Evolutionary conservation across 2,113 vertebrate genomes (phyloP).

Genomic region (Tor tambroides): DNA sequence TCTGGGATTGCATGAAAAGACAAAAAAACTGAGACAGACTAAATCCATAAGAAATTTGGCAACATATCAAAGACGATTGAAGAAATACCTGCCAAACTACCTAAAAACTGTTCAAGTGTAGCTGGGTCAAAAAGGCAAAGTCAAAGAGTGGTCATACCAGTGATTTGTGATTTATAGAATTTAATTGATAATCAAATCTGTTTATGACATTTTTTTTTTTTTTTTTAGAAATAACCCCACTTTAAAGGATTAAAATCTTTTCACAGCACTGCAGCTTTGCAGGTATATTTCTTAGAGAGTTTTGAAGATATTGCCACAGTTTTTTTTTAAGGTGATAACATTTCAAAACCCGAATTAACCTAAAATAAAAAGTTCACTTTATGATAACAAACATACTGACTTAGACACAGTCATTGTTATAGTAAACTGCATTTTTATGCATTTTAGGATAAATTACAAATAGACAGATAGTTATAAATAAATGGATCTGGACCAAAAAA

Average conservation of each 20-base stretch:
- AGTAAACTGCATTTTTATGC: too few species aligned
- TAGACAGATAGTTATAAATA: too few species aligned
- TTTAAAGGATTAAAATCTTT: neutral
- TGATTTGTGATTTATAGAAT: neutral
- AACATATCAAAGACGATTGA: neutral
- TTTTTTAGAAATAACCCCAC: too few species aligned
- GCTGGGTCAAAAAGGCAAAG: neutral
- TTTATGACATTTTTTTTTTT: neutral
- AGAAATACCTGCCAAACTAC: neutral
- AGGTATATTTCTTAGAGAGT: neutral
- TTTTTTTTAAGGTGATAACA: neutral
- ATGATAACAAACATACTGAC: too few species aligned
- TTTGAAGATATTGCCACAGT: too few species aligned
- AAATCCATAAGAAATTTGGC: neutral
- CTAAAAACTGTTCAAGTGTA: neutral
- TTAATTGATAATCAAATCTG: neutral
- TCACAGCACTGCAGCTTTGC: neutral
- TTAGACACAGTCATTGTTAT: too few species aligned
- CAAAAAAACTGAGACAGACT: neutral
- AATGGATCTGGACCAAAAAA: too few species aligned
- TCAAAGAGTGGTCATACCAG: neutral
- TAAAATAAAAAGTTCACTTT: neutral
- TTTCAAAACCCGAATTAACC: neutral
- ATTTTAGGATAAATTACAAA: too few species aligned
- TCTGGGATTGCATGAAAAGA: neutral